phyloP scores from a whole-genome alignment of 2,888 invertebrate genomes.

The Cheilosia soror region DNA sequence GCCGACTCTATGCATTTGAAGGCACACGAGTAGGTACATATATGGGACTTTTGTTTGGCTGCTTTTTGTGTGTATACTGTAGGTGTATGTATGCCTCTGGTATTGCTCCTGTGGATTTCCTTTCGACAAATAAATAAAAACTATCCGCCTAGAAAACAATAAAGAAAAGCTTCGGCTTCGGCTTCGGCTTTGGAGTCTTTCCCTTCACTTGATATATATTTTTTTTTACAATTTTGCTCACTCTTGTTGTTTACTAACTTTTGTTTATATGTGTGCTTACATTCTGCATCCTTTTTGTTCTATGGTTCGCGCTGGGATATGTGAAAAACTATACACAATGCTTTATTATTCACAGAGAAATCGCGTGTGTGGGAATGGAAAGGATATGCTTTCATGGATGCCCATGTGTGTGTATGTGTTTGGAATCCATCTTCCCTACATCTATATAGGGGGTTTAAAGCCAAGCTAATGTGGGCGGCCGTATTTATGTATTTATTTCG shows the following conservation, averaged over 20 bases:
- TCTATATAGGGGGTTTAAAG: conserved; percentile 54
- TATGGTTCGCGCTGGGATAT: conserved; percentile 55
- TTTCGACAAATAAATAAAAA: conserved; percentile 51
- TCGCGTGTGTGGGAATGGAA: conserved; percentile 37
- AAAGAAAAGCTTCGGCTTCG: conserved; percentile 64
- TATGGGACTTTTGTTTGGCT: not conserved
- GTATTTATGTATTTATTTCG: conserved; percentile 50
- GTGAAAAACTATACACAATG: conserved; percentile 59
- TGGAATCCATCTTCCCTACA: conserved; percentile 45
- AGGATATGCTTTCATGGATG: conserved; percentile 45
- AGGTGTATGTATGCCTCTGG: not conserved
- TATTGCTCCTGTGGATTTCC: conserved; percentile 44
- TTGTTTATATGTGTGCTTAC: conserved; percentile 56
- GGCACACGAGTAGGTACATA: not conserved
- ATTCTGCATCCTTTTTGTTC: conserved; percentile 47
- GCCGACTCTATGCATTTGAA: conserved; percentile 5
- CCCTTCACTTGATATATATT: not conserved
- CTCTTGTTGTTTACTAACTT: conserved; percentile 60
- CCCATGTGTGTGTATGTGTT: not conserved
- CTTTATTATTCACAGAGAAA: conserved; percentile 60
- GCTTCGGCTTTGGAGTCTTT: conserved; percentile 47
- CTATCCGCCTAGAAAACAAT: conserved; percentile 71
- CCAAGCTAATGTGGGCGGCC: conserved; percentile 54
- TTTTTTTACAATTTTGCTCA: conserved; percentile 5
- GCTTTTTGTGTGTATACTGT: not conserved